Evolutionary conservation across 2,888 invertebrate species (phyloP).

Genomic region (Tiliacea citrago): DNA sequence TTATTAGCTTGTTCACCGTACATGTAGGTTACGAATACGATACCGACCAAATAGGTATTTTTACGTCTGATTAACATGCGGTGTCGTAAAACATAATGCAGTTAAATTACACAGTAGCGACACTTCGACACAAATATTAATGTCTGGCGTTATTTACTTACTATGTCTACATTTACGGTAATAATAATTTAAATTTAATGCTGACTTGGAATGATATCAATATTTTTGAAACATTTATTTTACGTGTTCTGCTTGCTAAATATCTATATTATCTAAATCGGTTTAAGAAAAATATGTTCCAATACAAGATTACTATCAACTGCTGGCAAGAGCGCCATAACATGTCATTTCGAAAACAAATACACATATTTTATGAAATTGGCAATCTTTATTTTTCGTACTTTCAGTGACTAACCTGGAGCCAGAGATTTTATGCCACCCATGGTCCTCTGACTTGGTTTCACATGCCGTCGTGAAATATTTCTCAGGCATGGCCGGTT

Average conservation of each 20-base stretch:
- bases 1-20: slow-evolving; percentile 60
- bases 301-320: slow-evolving; percentile 54
- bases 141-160: slow-evolving; percentile 1
- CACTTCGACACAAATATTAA: slow-evolving; percentile 37
- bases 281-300: slow-evolving; percentile 43
- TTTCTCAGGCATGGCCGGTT: too few relatives aligned
- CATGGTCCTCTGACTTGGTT: too few relatives aligned
- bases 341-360: slow-evolving; percentile 44
- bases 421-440: too few relatives aligned
- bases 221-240: not conserved
- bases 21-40: slow-evolving; percentile 59
- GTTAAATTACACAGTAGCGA: slow-evolving; percentile 44
- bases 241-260: not conserved
- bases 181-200: not conserved
- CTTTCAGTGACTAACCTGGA: too few relatives aligned
- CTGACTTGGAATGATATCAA: not conserved
- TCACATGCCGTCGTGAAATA: too few relatives aligned
- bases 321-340: slow-evolving; percentile 51
- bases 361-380: slow-evolving; percentile 29
- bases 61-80: slow-evolving; percentile 53
- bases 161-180: slow-evolving; percentile 7
- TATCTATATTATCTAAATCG: slow-evolving; percentile 37
- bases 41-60: slow-evolving; percentile 43
- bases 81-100: slow-evolving; percentile 63
- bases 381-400: slow-evolving; percentile 3